phyloP scores from a whole-genome alignment of 2,888 invertebrate species.

The Drosophila vallismaia region DNA sequence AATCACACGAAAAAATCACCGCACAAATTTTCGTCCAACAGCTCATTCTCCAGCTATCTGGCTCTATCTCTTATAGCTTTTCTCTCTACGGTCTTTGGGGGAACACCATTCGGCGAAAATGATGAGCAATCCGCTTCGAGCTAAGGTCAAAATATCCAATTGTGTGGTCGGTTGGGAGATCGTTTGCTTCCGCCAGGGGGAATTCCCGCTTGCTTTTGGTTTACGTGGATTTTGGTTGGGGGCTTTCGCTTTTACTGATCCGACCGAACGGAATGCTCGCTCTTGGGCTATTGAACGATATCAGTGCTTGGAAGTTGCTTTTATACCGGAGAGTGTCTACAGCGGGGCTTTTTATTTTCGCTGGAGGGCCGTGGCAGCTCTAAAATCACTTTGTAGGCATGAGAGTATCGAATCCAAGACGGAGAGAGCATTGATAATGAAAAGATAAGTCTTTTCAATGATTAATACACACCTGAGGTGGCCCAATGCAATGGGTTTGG shows the following conservation, averaged over 20 bases:
- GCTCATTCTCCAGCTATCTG: conserved; percentile 24
- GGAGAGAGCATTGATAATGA: conserved; percentile 47
- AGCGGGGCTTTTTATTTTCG: conserved; percentile 58
- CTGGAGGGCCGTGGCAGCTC: conserved; percentile 19
- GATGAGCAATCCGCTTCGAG: conserved; percentile 28
- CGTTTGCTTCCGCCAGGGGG: conserved; percentile 52
- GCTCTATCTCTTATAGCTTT: conserved; percentile 3
- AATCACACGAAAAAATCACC: conserved; percentile 66
- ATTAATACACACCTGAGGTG: conserved; percentile 48
- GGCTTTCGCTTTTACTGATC: conserved; percentile 15
- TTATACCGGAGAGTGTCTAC: conserved; percentile 51
- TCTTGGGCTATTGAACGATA: conserved; percentile 51
- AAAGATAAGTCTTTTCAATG: conserved; percentile 20
- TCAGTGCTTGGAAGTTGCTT: conserved; percentile 39
- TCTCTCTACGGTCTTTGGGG: conserved; percentile 16
- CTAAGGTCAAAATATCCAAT: conserved; percentile 54
- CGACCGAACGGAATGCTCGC: conserved; percentile 9
- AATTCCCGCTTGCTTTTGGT: conserved; percentile 36
- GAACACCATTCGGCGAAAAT: conserved; percentile 5
- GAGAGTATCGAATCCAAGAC: conserved; percentile 13
- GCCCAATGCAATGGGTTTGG: conserved; percentile 9
- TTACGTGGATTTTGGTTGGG: conserved; percentile 30
- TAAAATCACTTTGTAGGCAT: conserved; percentile 25
- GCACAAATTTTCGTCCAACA: conserved; percentile 14
- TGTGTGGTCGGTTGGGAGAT: conserved; percentile 25